Percentiles rank a stretch among this genome's conserved stretches.
phyloP scores from a whole-genome alignment of 2,888 invertebrate species.

The Apamea crenata region DNA sequence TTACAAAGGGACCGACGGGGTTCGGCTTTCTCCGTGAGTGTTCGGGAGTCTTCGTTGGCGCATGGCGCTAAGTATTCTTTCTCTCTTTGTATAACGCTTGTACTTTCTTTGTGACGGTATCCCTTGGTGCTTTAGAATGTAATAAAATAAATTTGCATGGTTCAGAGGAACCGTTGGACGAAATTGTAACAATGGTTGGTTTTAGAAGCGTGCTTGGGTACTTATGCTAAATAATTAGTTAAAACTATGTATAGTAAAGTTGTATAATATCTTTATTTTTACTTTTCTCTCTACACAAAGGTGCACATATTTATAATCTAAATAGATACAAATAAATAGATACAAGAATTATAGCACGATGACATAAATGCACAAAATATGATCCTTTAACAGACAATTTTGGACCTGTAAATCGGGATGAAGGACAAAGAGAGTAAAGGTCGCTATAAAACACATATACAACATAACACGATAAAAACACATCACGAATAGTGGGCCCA shows the following conservation, averaged over 20 bases:
- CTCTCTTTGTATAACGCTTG: conserved; percentile 15
- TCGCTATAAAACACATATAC: no score
- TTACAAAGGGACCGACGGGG: conserved; percentile 64
- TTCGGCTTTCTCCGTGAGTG: conserved; percentile 52
- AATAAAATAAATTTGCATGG: conserved; percentile 47
- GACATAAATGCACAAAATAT: no score
- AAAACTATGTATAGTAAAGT: background rate
- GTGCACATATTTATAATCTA: background rate
- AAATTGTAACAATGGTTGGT: conserved; percentile 25
- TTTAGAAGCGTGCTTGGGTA: background rate
- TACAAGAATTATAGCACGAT: no score
- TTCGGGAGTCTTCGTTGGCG: conserved; percentile 65
- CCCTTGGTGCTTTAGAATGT: conserved; percentile 16
- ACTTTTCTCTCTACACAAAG: background rate
- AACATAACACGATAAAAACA: background rate
- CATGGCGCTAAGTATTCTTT: conserved; percentile 70
- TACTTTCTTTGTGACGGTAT: conserved; percentile 44
- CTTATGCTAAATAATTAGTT: background rate
- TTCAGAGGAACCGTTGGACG: conserved; percentile 21
- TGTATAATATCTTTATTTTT: background rate
- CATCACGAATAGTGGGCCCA: background rate
- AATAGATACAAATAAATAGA: no score
- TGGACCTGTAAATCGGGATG: no score
- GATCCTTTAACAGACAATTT: no score
- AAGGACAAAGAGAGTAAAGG: no score